Evolutionary conservation across 2,888 invertebrate genomes (phyloP), one percentile per base, ranked within the genome.

Genomic region (Girardia tigrina): DNA sequence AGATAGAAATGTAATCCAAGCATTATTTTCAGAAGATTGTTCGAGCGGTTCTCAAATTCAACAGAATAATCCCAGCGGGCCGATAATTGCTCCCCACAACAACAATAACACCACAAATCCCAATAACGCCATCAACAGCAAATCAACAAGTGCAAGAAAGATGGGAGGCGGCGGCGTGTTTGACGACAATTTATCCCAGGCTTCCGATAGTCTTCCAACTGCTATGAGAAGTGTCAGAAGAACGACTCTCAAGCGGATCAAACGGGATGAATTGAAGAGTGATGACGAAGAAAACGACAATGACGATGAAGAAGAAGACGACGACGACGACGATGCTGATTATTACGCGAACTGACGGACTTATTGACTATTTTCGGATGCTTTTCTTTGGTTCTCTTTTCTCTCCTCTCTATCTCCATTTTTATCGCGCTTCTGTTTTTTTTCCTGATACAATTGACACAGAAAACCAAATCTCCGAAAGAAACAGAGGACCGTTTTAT

Each of bases 241-340:
- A 16, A 56, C 20, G n/a, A 2, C n/a, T 56, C 8, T 12, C 16
- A 56, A 56, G n/a, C 56, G 56, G 23, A n/a, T 8, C 20, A 56
- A 56, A 56, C n/a, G 23, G 23, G 56, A 56, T 12, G 56, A 56
- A 56, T 20, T 16, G n/a, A 56, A 56, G n/a, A 56, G 56, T 56
- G 56, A 56, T n/a, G 56, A 56, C n/a, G 56, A 56, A n/a, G 56
- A 56, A 56, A 56, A 20, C 20, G 56, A 56, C 4, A 36, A 12
- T 8, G 16, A 12, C 12, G 36, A 36, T 8, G 16, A 36, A 12
- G 56, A 4, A 6, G 56, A 56, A 20, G 56, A 56, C 23, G 56
- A 56, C 56, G 56, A 56, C n/a, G 56, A 56, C 56, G 56, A 56
- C 56, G 56, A 56, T 56, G 56, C n/a, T n/a, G 56, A 56, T 16